These are phyloP conservation scores for Sciurus niger DNA, from an alignment of 2,113 vertebrate species.

Conservation along the genomic window DNA sequence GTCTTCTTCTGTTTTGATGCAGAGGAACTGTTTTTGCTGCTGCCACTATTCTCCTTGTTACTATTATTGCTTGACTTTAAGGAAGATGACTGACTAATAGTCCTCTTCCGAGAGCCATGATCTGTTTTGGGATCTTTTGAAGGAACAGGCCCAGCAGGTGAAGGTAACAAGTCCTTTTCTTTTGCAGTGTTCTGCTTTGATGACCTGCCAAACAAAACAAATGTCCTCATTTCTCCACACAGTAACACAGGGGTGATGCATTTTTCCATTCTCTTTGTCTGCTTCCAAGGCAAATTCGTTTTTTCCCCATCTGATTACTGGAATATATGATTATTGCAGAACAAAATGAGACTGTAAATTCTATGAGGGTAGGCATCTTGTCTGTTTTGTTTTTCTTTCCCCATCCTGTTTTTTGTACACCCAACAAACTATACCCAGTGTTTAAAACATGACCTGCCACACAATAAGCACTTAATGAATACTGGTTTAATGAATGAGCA, in stretches of 20 bases:
- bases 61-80: slow-evolving; percentile 92
- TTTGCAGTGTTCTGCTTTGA: slow-evolving; percentile 94
- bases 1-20: slow-evolving; percentile 95
- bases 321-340: slow-evolving; percentile 32
- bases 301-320: slow-evolving; percentile 69
- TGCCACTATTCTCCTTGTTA: slow-evolving; percentile 92
- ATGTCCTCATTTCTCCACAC: slow-evolving; percentile 58
- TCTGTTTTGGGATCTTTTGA: slow-evolving; percentile 95
- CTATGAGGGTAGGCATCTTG: not conserved
- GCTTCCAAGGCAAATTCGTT: slow-evolving; percentile 69
- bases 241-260: not conserved
- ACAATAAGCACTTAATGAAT: slow-evolving; percentile 19
- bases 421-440: not conserved
- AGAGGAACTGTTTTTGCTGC: slow-evolving; percentile 91
- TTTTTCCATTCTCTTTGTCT: not conserved
- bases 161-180: slow-evolving; percentile 96
- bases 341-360: slow-evolving; percentile 23
- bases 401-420: not conserved
- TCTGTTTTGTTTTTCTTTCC: not conserved
- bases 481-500: not conserved
- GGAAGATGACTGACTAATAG: slow-evolving; percentile 95
- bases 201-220: slow-evolving; percentile 87
- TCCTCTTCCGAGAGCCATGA: slow-evolving; percentile 95
- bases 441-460: not conserved
- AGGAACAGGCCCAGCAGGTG: slow-evolving; percentile 92